Evolutionary conservation across 2,113 vertebrate species (phyloP), one percentile per base, ranked within the genome.

Genomic region (Dolichallabes microphthalmus): DNA sequence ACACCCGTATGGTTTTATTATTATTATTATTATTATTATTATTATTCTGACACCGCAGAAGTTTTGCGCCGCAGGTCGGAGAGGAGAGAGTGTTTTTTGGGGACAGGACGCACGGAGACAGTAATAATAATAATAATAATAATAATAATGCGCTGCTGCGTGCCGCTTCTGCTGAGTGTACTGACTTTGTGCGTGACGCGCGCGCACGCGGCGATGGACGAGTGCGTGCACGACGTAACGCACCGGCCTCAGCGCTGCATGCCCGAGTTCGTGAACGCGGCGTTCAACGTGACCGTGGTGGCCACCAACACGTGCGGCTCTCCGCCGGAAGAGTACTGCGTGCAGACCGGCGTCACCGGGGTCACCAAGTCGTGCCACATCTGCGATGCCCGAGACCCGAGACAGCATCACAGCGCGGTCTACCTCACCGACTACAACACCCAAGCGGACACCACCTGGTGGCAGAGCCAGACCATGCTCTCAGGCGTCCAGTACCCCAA

Each of bases 351-450:
- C 57, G 98, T 98, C 88, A 99, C 98, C 60, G 98, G 98, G 66
- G 97, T 98, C 93, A 98, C 97, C 90, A 98, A 99, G 95, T 99
- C 98, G 78, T 99, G 98, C 96, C 98, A 99, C 94, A 96, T 98
- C 93, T 98, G 98, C 95, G 94, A 98, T 94, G 94, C 95, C 88
- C 90, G 92, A 14, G 96, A 96, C 93, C 94, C 95, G 35, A 92
- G 94, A 92, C 95, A 96, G 93, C 94, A 95, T 89, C 98, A 99
- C 96, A 92, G 95, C 89, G 94, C 98, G 76, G 95, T 91, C 84
- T 97, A 96, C 94, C 96, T 99, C 92, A 99, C 97, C 89, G 98
- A 99, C 94, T 99, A 99, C 96, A 99, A 98, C 96, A 98, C 96
- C 91, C 98, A 96, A 90, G 97, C 96, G 91, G 97, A 97, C 88